Evolutionary conservation across 2,113 vertebrate genomes (phyloP).

Genomic region (Corythoichthys haematopterus): DNA sequence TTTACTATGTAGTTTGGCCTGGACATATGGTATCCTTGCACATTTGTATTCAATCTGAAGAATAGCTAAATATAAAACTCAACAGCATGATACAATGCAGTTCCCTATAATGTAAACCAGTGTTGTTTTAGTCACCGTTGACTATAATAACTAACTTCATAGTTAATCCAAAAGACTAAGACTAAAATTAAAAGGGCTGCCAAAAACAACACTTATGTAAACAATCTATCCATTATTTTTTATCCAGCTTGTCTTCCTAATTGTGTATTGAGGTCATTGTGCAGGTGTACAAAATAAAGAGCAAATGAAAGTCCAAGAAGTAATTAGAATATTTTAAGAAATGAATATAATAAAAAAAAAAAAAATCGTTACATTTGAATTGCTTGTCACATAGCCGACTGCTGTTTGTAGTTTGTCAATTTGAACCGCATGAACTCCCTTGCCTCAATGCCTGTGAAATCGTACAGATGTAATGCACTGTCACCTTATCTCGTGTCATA

Average conservation of each 20-base stretch:
- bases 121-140: too few relatives aligned
- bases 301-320: not conserved
- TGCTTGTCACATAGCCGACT: not conserved
- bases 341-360: not conserved
- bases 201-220: too few relatives aligned
- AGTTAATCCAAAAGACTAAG: too few relatives aligned
- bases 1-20: not conserved
- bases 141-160: too few relatives aligned
- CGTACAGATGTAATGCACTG: slow-evolving; percentile 14
- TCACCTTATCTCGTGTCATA: slow-evolving; percentile 8
- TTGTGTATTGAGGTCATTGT: not conserved
- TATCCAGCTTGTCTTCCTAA: too few relatives aligned
- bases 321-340: not conserved
- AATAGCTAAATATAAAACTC: too few relatives aligned
- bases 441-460: slow-evolving; percentile 1
- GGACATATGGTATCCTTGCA: not conserved
- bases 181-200: too few relatives aligned
- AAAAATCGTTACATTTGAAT: not conserved
- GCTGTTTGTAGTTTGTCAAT: slow-evolving; percentile 12
- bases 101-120: too few relatives aligned
- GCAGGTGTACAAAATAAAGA: not conserved
- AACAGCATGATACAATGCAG: too few relatives aligned
- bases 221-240: too few relatives aligned
- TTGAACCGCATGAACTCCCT: not conserved
- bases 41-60: not conserved